phyloP scores from a whole-genome alignment of 2,888 invertebrate genomes.

The Rugalucina vietnamica region DNA sequence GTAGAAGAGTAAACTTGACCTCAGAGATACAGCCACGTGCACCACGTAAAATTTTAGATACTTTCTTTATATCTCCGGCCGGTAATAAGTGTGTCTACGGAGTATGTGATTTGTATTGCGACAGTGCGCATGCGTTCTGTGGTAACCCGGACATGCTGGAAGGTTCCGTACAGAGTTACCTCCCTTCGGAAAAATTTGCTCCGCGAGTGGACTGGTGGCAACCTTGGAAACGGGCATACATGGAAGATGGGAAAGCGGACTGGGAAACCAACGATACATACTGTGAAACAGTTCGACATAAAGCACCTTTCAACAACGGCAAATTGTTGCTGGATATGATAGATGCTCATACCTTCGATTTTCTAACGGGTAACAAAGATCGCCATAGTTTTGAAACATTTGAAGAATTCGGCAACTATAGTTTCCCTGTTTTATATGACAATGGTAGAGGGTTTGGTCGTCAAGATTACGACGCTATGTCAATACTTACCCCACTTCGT shows the following conservation, averaged over 20 bases:
- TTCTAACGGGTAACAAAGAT: conserved; percentile 87
- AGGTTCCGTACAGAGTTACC: conserved; percentile 97
- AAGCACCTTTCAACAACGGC: conserved; percentile 95
- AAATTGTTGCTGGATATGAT: conserved; percentile 95
- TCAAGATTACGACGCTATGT: conserved; percentile 95
- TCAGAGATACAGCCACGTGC: conserved; percentile 33
- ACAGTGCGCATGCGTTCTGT: conserved; percentile 91
- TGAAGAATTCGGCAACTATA: conserved; percentile 49
- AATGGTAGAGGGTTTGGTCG: conserved; percentile 89
- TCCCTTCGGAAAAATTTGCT: conserved; percentile 92
- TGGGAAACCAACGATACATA: conserved; percentile 98
- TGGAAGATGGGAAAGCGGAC: conserved; percentile 90
- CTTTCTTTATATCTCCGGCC: conserved; percentile 72
- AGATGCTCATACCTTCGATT: conserved; percentile 98
- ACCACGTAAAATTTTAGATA: conserved; percentile 30
- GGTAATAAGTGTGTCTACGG: conserved; percentile 85
- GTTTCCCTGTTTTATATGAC: conserved; percentile 55
- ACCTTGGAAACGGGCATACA: conserved; percentile 97
- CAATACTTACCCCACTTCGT: conserved; percentile 95
- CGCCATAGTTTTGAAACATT: conserved; percentile 58
- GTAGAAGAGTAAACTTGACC: conserved; percentile 40
- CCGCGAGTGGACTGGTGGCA: conserved; percentile 95
- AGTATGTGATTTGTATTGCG: conserved; percentile 85
- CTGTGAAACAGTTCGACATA: conserved; percentile 93
- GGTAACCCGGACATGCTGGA: conserved; percentile 97